Conservation (phyloP, 2,113 vertebrate genomes). For the Eonycteris spelaea region DNA sequence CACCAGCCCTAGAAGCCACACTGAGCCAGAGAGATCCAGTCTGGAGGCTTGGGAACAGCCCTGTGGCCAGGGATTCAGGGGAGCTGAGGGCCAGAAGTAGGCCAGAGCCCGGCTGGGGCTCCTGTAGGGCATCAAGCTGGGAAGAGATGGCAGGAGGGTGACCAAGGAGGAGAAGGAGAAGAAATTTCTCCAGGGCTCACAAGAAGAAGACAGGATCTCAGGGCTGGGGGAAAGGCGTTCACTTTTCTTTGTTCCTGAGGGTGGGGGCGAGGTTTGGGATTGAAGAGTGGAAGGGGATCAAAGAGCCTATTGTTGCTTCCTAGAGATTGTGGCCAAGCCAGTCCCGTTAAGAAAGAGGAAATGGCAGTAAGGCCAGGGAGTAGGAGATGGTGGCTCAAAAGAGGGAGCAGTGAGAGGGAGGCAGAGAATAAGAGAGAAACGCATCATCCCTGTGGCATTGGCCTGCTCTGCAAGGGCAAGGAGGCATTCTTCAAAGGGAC, state of each 20-base stretch:
- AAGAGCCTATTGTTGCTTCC: neutral
- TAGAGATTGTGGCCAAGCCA: neutral
- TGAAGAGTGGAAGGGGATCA: neutral
- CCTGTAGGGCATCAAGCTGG: fast-evolving
- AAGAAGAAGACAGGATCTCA: neutral
- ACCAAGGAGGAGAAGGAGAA: neutral
- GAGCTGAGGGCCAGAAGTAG: neutral
- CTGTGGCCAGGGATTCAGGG: neutral
- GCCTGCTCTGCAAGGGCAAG: neutral
- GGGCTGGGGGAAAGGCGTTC: neutral
- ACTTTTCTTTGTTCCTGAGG: neutral
- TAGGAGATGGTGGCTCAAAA: neutral
- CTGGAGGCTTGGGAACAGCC: neutral
- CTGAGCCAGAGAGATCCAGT: neutral
- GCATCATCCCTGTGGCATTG: neutral
- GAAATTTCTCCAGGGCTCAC: neutral
- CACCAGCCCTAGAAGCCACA: neutral
- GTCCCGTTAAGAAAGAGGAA: neutral
- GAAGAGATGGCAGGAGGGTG: neutral
- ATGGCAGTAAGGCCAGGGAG: neutral
- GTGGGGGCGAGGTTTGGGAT: neutral
- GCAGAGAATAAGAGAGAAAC: neutral
- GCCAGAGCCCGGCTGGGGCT: neutral
- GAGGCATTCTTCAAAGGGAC: neutral
- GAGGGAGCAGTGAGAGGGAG: neutral